phyloP scores from a whole-genome alignment of 2,113 vertebrate species.

The Petromus typicus region DNA sequence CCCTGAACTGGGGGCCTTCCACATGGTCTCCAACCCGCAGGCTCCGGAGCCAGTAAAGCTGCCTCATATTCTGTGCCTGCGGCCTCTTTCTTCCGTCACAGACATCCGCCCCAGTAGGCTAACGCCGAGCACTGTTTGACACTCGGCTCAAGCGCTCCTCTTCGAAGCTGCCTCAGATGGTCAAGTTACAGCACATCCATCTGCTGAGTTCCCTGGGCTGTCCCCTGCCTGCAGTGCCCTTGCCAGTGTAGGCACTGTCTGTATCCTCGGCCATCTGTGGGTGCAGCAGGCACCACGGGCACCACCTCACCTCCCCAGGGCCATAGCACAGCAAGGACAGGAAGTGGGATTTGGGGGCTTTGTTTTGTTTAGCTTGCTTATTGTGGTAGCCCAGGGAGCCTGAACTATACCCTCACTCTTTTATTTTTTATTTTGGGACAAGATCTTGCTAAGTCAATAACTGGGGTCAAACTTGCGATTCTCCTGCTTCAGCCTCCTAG shows the following conservation, averaged over 20 bases:
- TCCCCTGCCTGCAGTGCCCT: background rate
- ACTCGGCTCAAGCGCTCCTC: background rate
- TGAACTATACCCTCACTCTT: background rate
- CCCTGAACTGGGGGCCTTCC: background rate
- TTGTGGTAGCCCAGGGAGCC: background rate
- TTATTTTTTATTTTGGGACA: background rate
- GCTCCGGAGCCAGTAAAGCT: background rate
- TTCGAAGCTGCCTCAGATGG: background rate
- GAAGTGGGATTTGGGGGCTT: background rate
- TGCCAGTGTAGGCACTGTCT: background rate
- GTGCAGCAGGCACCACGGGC: background rate
- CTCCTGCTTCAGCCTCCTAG: background rate
- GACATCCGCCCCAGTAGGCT: background rate
- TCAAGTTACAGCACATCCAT: background rate
- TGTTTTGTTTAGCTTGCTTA: background rate
- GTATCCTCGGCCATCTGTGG: background rate
- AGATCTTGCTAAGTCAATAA: background rate
- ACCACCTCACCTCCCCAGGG: background rate
- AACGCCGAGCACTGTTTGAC: background rate
- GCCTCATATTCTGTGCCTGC: background rate
- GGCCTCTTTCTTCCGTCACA: background rate
- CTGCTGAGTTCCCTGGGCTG: background rate
- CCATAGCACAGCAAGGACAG: background rate
- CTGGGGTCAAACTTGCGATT: background rate
- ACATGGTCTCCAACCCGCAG: background rate